Base-by-base conservation (phyloP, 2,888 invertebrate species). In the Mylabris sibirica region DNA sequence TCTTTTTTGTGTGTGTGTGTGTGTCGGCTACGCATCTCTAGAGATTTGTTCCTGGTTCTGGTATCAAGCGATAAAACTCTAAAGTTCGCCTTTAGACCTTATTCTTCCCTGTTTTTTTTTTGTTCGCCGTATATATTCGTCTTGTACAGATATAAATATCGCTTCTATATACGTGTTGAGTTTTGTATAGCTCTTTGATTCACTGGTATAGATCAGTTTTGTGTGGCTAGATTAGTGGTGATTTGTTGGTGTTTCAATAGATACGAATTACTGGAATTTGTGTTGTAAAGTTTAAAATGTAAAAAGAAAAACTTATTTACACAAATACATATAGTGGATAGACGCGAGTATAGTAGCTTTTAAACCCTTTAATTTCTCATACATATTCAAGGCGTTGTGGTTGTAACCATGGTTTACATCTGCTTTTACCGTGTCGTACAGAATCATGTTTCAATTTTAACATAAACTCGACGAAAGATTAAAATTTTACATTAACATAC, bases 341-440 rank as follows among this genome's bases (percentile, higher is more conserved):
- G 53, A 5, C 12, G 12, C 0, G 8, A 9, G 22, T 4, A 12
- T n/a, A 22, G 12, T 22, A 24, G 53, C 53, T 53, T 53, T 53
- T 53, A 53, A 53, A 22, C 53, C 22, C 67, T n/a, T 69, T 71
- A 71, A 71, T 71, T 71, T 71, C 69, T 71, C 69, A 69, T 71
- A 69, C 71, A 71, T 71, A 69, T 71, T 71, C 71, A 71, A 67
- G 67, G 65, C 69, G 62, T 65, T 65, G 60, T 65, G 66, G 67
- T 69, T 67, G 71, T 30, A 8, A 69, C 61, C 69, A 69, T 63
- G 67, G 69, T 65, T 59, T 69, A 67, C 71, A 67, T 67, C 65
- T 65, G 67, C 69, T 71, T 68, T 71, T 69, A 71, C 69, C 69
- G 22, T 53, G 53, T 24, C 22, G 11, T 24, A 53, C 53, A 53